Conservation (phyloP, 2,888 invertebrate genomes). For the Lottia scabra region DNA sequence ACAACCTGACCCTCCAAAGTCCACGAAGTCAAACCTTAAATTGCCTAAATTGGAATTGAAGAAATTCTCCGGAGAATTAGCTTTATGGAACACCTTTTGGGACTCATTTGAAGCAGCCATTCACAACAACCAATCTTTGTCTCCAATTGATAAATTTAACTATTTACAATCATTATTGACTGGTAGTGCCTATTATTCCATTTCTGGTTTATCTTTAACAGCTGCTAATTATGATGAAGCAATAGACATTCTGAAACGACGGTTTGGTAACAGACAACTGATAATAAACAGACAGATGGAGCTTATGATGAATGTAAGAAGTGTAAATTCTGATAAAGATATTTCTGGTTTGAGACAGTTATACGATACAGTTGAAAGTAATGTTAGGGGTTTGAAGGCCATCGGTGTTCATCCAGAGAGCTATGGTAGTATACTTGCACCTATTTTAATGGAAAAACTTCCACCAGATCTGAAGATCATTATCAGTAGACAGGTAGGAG, state of each 20-base stretch:
- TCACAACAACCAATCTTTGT: neutral
- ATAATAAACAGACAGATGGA: neutral
- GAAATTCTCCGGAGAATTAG: neutral
- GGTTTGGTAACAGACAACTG: neutral
- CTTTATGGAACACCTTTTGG: neutral
- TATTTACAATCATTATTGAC: neutral
- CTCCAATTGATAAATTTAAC: neutral
- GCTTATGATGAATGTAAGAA: neutral
- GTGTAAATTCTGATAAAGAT: neutral
- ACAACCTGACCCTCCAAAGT: neutral
- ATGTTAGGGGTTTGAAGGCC: neutral
- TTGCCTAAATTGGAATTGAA: neutral
- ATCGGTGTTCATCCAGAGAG: neutral
- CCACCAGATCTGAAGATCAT: neutral
- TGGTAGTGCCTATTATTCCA: neutral
- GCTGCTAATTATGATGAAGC: neutral
- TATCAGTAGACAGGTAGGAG: neutral
- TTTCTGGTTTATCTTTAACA: constrained; percentile 1
- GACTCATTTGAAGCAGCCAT: neutral
- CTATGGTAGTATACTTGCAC: neutral
- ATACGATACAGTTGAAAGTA: neutral
- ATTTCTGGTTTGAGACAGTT: neutral
- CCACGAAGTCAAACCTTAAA: neutral
- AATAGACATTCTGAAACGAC: neutral
- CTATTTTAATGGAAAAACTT: neutral